Base-by-base conservation (phyloP, 2,888 invertebrate species). In the Meteorus colon region DNA sequence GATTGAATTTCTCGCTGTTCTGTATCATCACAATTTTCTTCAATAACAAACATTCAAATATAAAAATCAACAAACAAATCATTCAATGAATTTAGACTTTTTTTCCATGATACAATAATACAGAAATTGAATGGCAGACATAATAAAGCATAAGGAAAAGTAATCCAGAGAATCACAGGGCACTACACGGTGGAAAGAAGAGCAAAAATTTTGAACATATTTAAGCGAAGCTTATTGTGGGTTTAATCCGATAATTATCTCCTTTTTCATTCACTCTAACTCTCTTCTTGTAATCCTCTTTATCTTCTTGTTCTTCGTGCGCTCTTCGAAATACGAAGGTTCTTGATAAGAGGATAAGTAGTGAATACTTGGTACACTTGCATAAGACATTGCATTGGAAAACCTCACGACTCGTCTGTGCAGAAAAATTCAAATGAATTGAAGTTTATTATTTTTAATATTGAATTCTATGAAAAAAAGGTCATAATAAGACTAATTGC, bases 361-460 rank as follows among this genome's bases (percentile, higher is more conserved):
- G 45, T 76, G 76, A 59, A 48, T 74, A 48, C 78, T 76, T n/a
- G 76, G 78, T 41, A 78, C 78, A 37, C 78, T 76, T 60, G 67
- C 72, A 74, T 79, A 74, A 37, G 75, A 74, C n/a, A 78, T 78
- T 24, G 76, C 75, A 37, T 60, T 77, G 31, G 74, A 74, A 51
- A 76, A 77, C 16, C 65, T 70, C 24, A 76, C 76, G 24, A 69
- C 65, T 27, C 70, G 70, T 51, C 55, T 51, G 62, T n/a, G 10
- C 6, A 5, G 6, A 41, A 62, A 41, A 60, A 62, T 16, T 48
- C 29, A 29, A 31, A 48, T 12, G 14, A 10, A 48, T 19, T 2
- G 8, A 2, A 29, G 27, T 62, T 48, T 5, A 41, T 65, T 65
- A 16, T 14, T 63, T 24, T 4, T 29, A 24, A 24, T 14, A 60